Evolutionary conservation across 23 tunicate species (phyloP).

Genomic region (Aplidium turbinatum): DNA sequence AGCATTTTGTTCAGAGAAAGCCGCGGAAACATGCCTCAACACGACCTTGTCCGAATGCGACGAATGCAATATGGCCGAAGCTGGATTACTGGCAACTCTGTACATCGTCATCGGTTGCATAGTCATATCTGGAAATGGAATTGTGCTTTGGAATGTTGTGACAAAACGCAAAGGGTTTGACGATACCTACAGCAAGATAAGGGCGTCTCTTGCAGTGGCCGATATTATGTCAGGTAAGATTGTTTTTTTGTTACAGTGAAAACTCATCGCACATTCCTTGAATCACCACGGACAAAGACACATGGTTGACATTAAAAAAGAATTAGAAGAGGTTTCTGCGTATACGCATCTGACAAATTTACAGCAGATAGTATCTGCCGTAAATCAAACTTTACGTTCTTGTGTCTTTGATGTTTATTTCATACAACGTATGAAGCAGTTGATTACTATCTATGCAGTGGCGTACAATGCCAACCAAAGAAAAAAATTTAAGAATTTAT

Average conservation of each 20-base stretch:
- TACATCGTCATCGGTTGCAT: conserved; percentile 18
- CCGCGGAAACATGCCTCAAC: not conserved
- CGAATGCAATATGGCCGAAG: not conserved
- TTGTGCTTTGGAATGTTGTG: conserved; percentile 38
- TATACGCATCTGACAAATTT: too few relatives aligned
- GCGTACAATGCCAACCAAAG: too few relatives aligned
- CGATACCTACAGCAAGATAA: conserved; percentile 39
- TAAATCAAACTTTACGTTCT: too few relatives aligned
- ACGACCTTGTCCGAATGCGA: not conserved
- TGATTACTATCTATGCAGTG: too few relatives aligned
- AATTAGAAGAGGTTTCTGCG: too few relatives aligned
- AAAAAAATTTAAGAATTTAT: too few relatives aligned
- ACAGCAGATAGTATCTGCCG: too few relatives aligned
- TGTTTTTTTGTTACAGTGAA: too few relatives aligned
- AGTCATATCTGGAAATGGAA: conserved; percentile 30
- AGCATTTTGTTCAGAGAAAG: conserved; percentile 9
- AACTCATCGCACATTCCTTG: too few relatives aligned
- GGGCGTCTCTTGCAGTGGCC: conserved; percentile 39
- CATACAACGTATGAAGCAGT: too few relatives aligned
- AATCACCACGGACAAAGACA: not conserved
- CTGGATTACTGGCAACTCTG: conserved; percentile 1
- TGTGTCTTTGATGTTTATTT: too few relatives aligned
- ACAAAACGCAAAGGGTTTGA: conserved; percentile 10
- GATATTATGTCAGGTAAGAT: conserved; percentile 46
- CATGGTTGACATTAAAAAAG: too few relatives aligned